Evolutionary conservation across 2,113 vertebrate genomes (phyloP).

Genomic region (Crocuta crocuta): DNA sequence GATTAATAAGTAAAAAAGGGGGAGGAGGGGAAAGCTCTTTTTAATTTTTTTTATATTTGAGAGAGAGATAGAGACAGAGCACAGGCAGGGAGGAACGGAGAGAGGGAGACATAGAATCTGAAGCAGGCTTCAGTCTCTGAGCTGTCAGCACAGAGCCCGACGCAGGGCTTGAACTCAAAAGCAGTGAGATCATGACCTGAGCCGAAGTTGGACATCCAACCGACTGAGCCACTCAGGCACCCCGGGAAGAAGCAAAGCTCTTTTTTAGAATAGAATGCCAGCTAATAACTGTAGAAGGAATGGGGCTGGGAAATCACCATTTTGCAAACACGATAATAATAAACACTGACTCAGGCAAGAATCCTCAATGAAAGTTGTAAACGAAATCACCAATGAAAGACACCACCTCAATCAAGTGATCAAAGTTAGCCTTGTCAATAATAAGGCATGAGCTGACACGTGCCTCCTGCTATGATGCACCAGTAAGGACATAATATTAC

Average conservation of each 20-base stretch:
- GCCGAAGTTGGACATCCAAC: too few species aligned
- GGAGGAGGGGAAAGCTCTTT: not conserved
- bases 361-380: not conserved
- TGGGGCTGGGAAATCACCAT: not conserved
- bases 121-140: too few species aligned
- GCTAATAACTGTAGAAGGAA: not conserved
- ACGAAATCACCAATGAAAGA: not conserved
- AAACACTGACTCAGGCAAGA: not conserved
- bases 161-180: too few species aligned
- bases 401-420: not conserved
- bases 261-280: not conserved
- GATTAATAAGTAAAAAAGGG: not conserved
- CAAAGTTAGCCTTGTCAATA: not conserved
- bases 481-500: not conserved
- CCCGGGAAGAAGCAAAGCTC: too few species aligned
- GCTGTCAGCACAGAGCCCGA: too few species aligned
- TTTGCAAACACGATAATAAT: not conserved
- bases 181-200: too few species aligned
- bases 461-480: not conserved
- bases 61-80: too few species aligned
- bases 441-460: not conserved
- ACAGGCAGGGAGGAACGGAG: too few species aligned
- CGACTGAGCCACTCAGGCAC: too few species aligned
- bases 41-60: too few species aligned
- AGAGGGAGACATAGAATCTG: too few species aligned